Evolutionary conservation across 2,888 invertebrate species (phyloP).

Genomic region (Pseudanteris insignis): DNA sequence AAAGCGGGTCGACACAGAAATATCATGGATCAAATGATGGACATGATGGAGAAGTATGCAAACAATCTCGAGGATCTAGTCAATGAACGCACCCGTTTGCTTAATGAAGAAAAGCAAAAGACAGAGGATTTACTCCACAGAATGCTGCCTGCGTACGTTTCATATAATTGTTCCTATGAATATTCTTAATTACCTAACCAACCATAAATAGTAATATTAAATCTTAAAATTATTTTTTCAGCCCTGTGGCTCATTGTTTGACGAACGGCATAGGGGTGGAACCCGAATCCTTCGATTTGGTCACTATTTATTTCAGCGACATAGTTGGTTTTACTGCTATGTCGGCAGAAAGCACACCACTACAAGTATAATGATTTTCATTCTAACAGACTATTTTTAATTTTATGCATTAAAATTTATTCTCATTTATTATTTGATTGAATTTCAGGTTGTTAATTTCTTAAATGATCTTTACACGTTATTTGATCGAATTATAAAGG

Average conservation of each 20-base stretch:
- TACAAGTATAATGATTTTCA: too few relatives aligned
- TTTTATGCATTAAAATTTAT: constrained; percentile 48
- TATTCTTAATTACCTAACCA: too few relatives aligned
- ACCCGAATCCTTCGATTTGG: constrained; percentile 71
- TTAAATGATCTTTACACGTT: constrained; percentile 97
- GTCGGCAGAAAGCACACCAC: constrained; percentile 93
- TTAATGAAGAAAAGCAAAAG: constrained; percentile 92
- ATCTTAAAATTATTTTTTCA: constrained; percentile 63
- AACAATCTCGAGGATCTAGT: constrained; percentile 95
- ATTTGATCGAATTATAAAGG: constrained; percentile 95
- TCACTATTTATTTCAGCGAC: constrained; percentile 97
- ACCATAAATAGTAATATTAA: too few relatives aligned
- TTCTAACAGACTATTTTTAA: too few relatives aligned
- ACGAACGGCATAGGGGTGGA: constrained; percentile 90
- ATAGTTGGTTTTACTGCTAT: constrained; percentile 96
- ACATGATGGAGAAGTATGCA: constrained; percentile 97
- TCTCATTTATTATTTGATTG: not conserved
- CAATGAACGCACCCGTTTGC: constrained; percentile 86
- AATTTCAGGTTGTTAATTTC: constrained; percentile 88
- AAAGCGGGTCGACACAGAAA: constrained; percentile 88
- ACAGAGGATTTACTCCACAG: constrained; percentile 91
- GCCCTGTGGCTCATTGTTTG: constrained; percentile 86
- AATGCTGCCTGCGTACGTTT: constrained; percentile 91
- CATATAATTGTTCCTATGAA: too few relatives aligned
- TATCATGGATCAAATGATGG: constrained; percentile 98